Evolutionary conservation across 1,140 invertebrate species (phyloP), one percentile per base, ranked within the genome.

Genomic region (Sesamia nonagrioides): DNA sequence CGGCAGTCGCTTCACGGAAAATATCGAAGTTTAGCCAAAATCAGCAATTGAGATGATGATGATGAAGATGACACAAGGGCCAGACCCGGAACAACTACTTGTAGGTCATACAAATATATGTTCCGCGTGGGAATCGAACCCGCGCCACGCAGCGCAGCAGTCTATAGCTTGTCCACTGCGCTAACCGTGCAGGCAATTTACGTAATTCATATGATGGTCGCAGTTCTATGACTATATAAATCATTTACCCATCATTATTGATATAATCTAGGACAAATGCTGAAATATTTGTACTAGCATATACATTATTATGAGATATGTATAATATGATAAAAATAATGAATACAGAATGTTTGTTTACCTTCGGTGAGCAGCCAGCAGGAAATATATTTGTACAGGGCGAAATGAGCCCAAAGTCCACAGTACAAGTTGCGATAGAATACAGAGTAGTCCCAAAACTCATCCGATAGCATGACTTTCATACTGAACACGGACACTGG

Each of bases 341-440:
- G 33, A 48, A 42, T 42, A 1, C 5, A 76, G 54, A 27, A 61
- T 54, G 17, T 21, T 13, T 27, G 8, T 52, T 82, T 90, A 88
- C 98, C 98, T 96, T 98, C 98, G 15, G 98, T 96, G 11, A 99
- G 95, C n/a, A n/a, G n/a, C n/a, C n/a, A n/a, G n/a, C n/a, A n/a
- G n/a, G n/a, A n/a, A n/a, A n/a, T n/a, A n/a, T n/a, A n/a, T n/a
- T n/a, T n/a, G n/a, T n/a, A n/a, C n/a, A n/a, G n/a, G n/a, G n/a
- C n/a, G n/a, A n/a, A n/a, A n/a, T n/a, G n/a, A n/a, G n/a, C n/a
- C n/a, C n/a, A n/a, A n/a, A n/a, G n/a, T n/a, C n/a, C n/a, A 77
- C 98, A 90, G 50, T 97, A 94, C 18, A 97, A 88, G 72, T 97
- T 95, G 75, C 96, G 96, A 63, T 96, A 96, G 8, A 97, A 90